phyloP scores from a whole-genome alignment of 2,888 invertebrate species.

The Orthosia gothica region DNA sequence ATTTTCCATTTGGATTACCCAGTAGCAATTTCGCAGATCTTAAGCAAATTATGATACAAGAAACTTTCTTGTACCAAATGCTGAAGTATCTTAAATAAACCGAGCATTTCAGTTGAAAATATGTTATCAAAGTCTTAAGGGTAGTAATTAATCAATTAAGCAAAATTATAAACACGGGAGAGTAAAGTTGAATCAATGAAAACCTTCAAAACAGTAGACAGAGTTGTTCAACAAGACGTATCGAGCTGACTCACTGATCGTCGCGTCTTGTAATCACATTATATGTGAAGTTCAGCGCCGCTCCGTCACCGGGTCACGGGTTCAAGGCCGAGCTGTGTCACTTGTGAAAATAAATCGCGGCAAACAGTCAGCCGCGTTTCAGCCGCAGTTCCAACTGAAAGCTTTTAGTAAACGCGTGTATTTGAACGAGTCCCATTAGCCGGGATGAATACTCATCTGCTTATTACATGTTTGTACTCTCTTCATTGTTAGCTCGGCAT shows the following conservation, averaged over 20 bases:
- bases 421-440: slow-evolving; percentile 52
- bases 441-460: slow-evolving; percentile 45
- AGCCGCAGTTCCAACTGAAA: slow-evolving; percentile 31
- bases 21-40: background rate
- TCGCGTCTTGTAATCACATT: slow-evolving; percentile 37
- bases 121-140: too few relatives aligned
- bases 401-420: slow-evolving; percentile 60
- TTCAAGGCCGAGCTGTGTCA: slow-evolving; percentile 38
- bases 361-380: slow-evolving; percentile 32
- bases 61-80: background rate
- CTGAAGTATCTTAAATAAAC: too few relatives aligned
- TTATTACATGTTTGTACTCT: slow-evolving; percentile 50
- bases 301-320: slow-evolving; percentile 30
- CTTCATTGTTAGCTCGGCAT: slow-evolving; percentile 39
- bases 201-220: background rate
- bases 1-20: background rate
- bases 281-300: slow-evolving; percentile 14
- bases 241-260: slow-evolving; percentile 4
- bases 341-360: slow-evolving; percentile 39
- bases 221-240: slow-evolving; percentile 4
- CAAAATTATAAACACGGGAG: background rate
- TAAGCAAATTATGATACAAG: background rate
- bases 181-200: background rate
- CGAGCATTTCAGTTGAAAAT: too few relatives aligned
- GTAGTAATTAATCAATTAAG: background rate